A percentile compares a stretch with the other conserved stretches of the same genome.
Evolutionary conservation across 2,888 invertebrate species (phyloP).

Genomic region (Morinoia aosen): DNA sequence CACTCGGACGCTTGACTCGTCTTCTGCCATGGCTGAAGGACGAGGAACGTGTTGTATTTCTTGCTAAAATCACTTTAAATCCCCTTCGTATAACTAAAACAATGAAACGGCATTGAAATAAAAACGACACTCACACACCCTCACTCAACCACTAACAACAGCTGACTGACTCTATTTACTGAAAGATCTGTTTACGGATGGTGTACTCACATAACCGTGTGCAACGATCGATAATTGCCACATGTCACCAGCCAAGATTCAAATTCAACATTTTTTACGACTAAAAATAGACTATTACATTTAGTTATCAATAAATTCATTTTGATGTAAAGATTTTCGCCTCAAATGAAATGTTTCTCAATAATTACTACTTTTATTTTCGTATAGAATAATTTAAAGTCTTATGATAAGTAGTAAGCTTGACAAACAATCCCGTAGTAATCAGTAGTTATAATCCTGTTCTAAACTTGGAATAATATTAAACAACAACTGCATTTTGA

Average conservation of each 20-base stretch:
- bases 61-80: background rate
- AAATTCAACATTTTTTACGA: background rate
- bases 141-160: background rate
- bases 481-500: no score
- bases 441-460: no score
- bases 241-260: background rate
- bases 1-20: constrained; percentile 58
- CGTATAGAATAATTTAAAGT: no score
- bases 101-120: background rate
- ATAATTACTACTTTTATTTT: no score
- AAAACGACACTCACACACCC: background rate
- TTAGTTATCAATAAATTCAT: no score
- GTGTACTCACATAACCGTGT: constrained; percentile 32
- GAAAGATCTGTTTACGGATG: background rate
- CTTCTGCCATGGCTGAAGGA: constrained; percentile 41
- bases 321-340: no score
- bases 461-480: no score
- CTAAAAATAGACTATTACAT: no score
- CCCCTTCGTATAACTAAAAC: background rate
- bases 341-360: no score
- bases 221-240: constrained; percentile 46
- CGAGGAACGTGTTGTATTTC: background rate
- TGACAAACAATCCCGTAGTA: no score
- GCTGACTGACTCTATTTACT: background rate
- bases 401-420: no score